A percentile compares a stretch with the other conserved stretches of the same genome.
Conservation (phyloP, 2,888 invertebrate genomes). For the Caenorhabditis sp. region DNA sequence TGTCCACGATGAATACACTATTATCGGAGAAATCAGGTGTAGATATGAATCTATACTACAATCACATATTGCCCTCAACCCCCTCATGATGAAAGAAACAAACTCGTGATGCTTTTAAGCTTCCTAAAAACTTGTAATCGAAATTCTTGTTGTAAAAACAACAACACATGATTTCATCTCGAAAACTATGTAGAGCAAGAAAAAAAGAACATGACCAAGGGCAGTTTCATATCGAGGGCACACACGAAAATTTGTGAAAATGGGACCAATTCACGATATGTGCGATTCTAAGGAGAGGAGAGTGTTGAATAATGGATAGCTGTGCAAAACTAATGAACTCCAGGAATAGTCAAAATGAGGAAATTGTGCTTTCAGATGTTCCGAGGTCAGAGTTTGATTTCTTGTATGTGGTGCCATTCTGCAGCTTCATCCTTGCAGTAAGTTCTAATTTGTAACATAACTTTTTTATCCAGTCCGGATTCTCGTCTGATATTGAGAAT, state of each 20-base stretch:
- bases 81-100: not conserved
- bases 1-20: slow-evolving; percentile 13
- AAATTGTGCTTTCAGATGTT: slow-evolving; percentile 1
- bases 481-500: no score
- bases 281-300: not conserved
- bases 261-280: not conserved
- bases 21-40: slow-evolving; percentile 8
- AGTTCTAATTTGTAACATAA: no score
- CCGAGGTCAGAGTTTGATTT: not conserved
- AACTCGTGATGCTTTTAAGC: not conserved
- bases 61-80: not conserved
- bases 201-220: no score
- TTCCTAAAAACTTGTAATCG: not conserved
- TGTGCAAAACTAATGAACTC: not conserved
- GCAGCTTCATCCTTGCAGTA: no score
- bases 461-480: no score
- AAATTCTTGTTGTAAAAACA: not conserved
- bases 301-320: not conserved
- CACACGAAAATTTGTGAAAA: not conserved
- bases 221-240: no score
- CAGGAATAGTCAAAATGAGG: not conserved
- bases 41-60: slow-evolving; percentile 5
- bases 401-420: not conserved
- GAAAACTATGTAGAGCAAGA: not conserved
- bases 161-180: not conserved